A percentile compares a stretch with the other conserved stretches of the same genome.
These are phyloP conservation scores for Mirza zaza DNA, from an alignment of 2,113 vertebrate species.

Conservation along the genomic window DNA sequence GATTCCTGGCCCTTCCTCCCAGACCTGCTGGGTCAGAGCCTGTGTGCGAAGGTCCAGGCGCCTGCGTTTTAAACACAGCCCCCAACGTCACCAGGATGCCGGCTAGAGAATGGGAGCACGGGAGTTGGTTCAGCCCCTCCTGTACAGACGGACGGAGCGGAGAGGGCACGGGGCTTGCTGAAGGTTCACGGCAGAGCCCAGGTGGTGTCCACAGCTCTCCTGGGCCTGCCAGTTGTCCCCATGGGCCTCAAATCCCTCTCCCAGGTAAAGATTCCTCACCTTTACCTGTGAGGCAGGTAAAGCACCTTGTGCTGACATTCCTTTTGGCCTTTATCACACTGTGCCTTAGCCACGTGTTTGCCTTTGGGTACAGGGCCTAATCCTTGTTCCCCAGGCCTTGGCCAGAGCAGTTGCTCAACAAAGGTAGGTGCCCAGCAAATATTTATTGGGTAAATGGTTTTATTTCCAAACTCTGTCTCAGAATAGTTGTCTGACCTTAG, in stretches of 20 bases:
- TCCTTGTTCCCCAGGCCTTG: not conserved
- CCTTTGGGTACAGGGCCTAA: not conserved
- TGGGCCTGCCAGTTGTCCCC: no score
- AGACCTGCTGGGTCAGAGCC: not conserved
- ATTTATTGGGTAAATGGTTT: not conserved
- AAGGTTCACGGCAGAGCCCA: not conserved
- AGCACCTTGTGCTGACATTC: not conserved
- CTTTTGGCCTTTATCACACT: not conserved
- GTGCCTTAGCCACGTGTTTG: rapidly evolving
- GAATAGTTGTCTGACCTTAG: not conserved
- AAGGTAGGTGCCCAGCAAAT: not conserved
- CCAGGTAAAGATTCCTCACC: not conserved
- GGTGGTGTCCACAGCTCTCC: not conserved
- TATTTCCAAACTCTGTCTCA: not conserved
- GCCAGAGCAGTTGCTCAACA: not conserved
- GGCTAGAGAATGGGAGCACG: not conserved
- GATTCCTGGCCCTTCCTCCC: not conserved
- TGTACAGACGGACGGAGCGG: not conserved
- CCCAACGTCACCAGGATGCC: no score
- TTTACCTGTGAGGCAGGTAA: no score
- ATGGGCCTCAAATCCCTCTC: no score
- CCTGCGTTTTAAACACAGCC: not conserved
- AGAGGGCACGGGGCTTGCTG: not conserved
- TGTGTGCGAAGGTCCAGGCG: not conserved
- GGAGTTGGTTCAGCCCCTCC: not conserved